phyloP scores from a whole-genome alignment of 2,888 invertebrate species.

The Cremastinae sp. region DNA sequence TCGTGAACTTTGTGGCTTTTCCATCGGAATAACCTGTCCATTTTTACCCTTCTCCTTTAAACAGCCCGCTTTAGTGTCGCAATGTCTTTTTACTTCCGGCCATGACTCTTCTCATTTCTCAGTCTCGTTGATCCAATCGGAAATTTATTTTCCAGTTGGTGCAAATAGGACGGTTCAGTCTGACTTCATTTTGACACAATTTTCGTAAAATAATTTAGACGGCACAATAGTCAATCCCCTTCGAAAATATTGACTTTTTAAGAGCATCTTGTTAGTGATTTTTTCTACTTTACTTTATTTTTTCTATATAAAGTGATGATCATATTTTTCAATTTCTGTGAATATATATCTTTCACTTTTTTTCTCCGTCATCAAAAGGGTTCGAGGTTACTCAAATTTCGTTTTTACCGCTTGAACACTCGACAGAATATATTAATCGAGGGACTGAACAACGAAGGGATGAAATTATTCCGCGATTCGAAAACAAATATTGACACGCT shows the following conservation, averaged over 20 bases:
- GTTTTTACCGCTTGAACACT: too few species aligned
- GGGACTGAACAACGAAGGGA: too few species aligned
- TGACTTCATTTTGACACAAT: neutral
- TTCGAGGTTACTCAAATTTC: too few species aligned
- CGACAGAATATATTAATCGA: too few species aligned
- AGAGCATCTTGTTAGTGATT: neutral
- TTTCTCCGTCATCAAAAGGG: too few species aligned
- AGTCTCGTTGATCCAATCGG: slow-evolving; percentile 28
- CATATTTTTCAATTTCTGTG: too few species aligned
- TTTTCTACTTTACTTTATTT: too few species aligned
- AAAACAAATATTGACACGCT: too few species aligned
- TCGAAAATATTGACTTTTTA: neutral
- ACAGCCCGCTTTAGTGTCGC: slow-evolving; percentile 27
- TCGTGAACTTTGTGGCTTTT: slow-evolving; percentile 77
- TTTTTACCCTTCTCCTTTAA: slow-evolving; percentile 61
- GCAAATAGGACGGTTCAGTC: neutral
- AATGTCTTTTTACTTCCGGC: slow-evolving; percentile 40
- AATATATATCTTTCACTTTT: too few species aligned
- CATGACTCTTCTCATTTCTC: slow-evolving; percentile 49
- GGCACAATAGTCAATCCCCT: neutral
- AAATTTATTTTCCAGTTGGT: slow-evolving; percentile 38
- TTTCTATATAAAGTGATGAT: too few species aligned
- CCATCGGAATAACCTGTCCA: slow-evolving; percentile 78
- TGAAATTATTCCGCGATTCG: too few species aligned
- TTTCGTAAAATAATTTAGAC: neutral